Base-by-base conservation (phyloP, 2,797 vertebrate genomes). In the Sparidentex hasta region DNA sequence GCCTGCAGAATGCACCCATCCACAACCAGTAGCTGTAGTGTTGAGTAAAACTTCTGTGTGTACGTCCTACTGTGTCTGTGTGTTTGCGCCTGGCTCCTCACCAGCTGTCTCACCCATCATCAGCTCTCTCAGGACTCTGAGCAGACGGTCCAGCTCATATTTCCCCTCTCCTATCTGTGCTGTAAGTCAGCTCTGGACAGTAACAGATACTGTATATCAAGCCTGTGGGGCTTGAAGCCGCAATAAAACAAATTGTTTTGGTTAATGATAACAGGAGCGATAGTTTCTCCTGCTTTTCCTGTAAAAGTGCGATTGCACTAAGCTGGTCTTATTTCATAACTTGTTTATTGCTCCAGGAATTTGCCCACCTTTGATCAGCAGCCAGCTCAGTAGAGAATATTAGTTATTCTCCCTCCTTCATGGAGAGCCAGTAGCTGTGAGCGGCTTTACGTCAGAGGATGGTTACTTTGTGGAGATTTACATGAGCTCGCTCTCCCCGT, bases 61-160 rank as follows among this genome's bases (percentile, higher is more conserved):
- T 55, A 33, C 33, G 33, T 33, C 33, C 33, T 8, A 8, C 33
- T 33, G 57, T 65, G 64, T 67, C 47, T 57, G 43, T 70, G 18
- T 33, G 47, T 56, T 5, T 65, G 43, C 16, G 59, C 7, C 43
- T 84, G 78, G 71, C 81, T 87, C 54, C 59, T 70, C 62, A 74
- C 81, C 89, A 83, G 83, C 84, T 87, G 83, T 85, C 88, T 79
- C 78, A 50, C 7, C 62, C 69, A 71, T 88, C 85, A 81, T 43
- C 67, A 9, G 50, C 74, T 71, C 69, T 76, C 38, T 66, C 57
- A 66, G 66, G 81, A 82, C 76, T 77, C 88, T 84, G 86, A 90
- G 72, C 86, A 82, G 78, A 76, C 85, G 74, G 66, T 76, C 51
- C 11, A 50, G 68, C 84, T 84, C 81, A 71, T 73, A 82, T 87